phyloP scores from a whole-genome alignment of 2,888 invertebrate genomes.

The Brachyopa scutellaris region DNA sequence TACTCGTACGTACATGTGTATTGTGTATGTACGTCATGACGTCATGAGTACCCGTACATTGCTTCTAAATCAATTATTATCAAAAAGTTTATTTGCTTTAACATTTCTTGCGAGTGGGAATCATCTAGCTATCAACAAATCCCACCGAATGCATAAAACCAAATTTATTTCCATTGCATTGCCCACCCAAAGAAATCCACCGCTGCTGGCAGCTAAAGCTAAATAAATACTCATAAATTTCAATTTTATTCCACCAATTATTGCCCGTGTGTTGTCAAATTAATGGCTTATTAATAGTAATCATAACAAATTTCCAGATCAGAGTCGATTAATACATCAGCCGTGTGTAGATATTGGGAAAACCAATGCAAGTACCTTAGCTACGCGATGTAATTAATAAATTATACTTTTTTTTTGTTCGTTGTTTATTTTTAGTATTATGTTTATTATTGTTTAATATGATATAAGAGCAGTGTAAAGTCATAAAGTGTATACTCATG shows the following conservation, averaged over 20 bases:
- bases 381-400: conserved; percentile 28
- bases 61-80: too few relatives aligned
- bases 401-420: too few relatives aligned
- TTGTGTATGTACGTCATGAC: too few relatives aligned
- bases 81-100: conserved; percentile 14
- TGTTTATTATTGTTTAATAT: conserved; percentile 12
- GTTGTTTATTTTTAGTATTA: conserved; percentile 11
- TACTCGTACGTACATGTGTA: too few relatives aligned
- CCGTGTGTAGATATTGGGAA: neutral
- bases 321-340: conserved; percentile 36
- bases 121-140: conserved; percentile 25
- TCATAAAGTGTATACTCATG: too few relatives aligned
- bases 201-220: too few relatives aligned
- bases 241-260: conserved; percentile 33
- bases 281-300: conserved; percentile 21
- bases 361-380: neutral
- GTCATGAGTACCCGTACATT: too few relatives aligned
- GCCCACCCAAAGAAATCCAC: conserved; percentile 5
- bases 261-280: conserved; percentile 35
- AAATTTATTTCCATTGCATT: conserved; percentile 26
- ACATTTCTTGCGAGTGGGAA: too few relatives aligned
- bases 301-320: conserved; percentile 1
- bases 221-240: neutral
- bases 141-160: neutral
- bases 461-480: conserved; percentile 31